Base-by-base conservation (phyloP, 1,140 invertebrate species). In the Psilanteris sp. region DNA sequence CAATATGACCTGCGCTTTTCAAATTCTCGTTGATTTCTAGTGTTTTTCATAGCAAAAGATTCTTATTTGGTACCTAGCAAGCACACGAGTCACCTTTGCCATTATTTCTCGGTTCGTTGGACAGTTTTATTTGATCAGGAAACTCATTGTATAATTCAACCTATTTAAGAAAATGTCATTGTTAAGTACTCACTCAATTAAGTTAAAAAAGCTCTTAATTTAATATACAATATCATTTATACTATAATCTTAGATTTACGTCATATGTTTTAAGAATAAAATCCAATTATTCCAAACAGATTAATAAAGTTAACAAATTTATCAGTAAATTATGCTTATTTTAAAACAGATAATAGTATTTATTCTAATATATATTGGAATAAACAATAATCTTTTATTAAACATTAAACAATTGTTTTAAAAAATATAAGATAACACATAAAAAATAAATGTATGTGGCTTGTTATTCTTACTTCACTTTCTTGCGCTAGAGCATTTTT, bases 101-200 rank as follows among this genome's bases (percentile, higher is more conserved):
- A 81, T 91, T 93, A 64, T 91, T 86, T 80, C 89, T 87, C 80
- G 89, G 87, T 75, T 91, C 89, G 39, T 88, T 91, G 54, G 92
- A 93, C 70, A 96, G 89, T 85, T 94, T 97, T 85, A 98, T 98
- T 90, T 97, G 96, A 89, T 98, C 97, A 10, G 97, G 97, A 83
- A 99, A 99, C 87, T 99, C 96, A 89, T 98, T 98, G 89, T 97
- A 97, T 20, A 98, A 90, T 85, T 98, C 97, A 71, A 96, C 93
- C 89, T 95, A 91, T 68, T 50, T 29, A 10, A 0, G 22, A 52
- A 32, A 55, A 64, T 31, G 43, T 22, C 37, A 24, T 14, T 4
- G 16, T 20, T 10, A 29, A 9, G 0, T 34, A 32, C 48, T 10
- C 10, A 46, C 13, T 48, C 27, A 52, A 39, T 36, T 46, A 61